Evolutionary conservation across 1,140 invertebrate species (phyloP).

Genomic region (Conus betulinus): DNA sequence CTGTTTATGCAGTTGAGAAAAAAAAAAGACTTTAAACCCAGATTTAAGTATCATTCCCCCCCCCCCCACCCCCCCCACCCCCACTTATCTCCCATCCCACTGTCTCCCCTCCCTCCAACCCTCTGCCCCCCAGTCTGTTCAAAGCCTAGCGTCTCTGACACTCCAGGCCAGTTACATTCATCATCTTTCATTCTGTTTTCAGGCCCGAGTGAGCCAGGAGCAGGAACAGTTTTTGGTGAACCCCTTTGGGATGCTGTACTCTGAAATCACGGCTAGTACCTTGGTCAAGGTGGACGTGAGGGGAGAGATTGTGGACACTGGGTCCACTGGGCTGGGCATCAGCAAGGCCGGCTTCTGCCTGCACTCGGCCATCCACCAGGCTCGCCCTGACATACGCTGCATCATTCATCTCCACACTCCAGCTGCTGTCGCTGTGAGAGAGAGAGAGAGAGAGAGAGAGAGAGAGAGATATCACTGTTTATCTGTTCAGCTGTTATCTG

Average conservation of each 20-base stretch:
- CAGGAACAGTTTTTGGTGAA: constrained; percentile 98
- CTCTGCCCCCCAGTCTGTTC: neutral
- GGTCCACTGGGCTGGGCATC: constrained; percentile 92
- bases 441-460: neutral
- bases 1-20: too few species aligned
- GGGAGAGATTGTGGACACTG: constrained; percentile 70
- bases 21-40: too few species aligned
- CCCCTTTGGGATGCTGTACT: constrained; percentile 96
- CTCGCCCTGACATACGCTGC: constrained; percentile 96
- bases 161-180: too few species aligned
- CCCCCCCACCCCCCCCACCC: too few species aligned
- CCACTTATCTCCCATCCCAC: neutral
- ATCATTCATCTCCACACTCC: constrained; percentile 96
- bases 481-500: neutral
- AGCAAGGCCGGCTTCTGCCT: constrained; percentile 88
- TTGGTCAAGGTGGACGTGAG: constrained; percentile 96
- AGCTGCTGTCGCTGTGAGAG: constrained; percentile 89
- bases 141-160: neutral
- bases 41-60: too few species aligned
- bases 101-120: neutral
- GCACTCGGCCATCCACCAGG: constrained; percentile 97
- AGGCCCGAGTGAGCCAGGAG: constrained; percentile 95
- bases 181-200: constrained; percentile 51
- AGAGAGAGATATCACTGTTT: neutral
- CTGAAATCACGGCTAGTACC: constrained; percentile 97